Percentiles rank a stretch among this genome's conserved stretches.
phyloP scores from a whole-genome alignment of 2,888 invertebrate genomes.

The Esperia sulphurella region DNA sequence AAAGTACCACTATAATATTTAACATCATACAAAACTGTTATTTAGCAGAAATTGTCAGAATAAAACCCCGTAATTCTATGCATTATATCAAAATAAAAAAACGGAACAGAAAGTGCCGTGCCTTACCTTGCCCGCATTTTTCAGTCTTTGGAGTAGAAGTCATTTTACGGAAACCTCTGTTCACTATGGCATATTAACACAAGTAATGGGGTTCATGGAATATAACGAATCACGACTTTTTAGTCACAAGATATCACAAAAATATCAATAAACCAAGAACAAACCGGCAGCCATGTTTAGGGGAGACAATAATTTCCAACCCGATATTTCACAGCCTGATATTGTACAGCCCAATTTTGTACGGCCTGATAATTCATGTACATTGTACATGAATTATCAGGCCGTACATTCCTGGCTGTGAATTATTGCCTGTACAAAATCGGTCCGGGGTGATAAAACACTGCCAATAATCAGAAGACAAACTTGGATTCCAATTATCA shows the following conservation, averaged over 20 bases:
- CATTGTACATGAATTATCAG: too few relatives aligned
- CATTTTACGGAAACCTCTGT: conserved; percentile 49
- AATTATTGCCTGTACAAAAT: too few relatives aligned
- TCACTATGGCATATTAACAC: conserved; percentile 64
- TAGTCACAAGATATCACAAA: conserved; percentile 43
- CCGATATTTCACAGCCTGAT: too few relatives aligned
- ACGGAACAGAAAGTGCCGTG: conserved; percentile 28
- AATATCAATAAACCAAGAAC: conserved; percentile 53
- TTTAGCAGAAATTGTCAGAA: not conserved
- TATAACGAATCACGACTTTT: not conserved
- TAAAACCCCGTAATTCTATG: not conserved
- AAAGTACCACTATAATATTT: too few relatives aligned
- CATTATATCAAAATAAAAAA: conserved; percentile 8
- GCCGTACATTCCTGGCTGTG: too few relatives aligned
- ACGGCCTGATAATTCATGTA: too few relatives aligned
- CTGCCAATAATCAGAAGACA: too few relatives aligned
- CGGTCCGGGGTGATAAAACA: too few relatives aligned
- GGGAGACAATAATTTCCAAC: too few relatives aligned
- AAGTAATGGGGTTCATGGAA: conserved; percentile 27
- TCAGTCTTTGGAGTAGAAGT: conserved; percentile 76
- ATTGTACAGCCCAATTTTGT: too few relatives aligned
- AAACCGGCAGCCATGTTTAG: conserved; percentile 76
- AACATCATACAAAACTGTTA: not conserved
- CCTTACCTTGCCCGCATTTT: conserved; percentile 72
- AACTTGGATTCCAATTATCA: too few relatives aligned